Conservation (phyloP, 2,888 invertebrate genomes). For the Ochropacha duplaris region DNA sequence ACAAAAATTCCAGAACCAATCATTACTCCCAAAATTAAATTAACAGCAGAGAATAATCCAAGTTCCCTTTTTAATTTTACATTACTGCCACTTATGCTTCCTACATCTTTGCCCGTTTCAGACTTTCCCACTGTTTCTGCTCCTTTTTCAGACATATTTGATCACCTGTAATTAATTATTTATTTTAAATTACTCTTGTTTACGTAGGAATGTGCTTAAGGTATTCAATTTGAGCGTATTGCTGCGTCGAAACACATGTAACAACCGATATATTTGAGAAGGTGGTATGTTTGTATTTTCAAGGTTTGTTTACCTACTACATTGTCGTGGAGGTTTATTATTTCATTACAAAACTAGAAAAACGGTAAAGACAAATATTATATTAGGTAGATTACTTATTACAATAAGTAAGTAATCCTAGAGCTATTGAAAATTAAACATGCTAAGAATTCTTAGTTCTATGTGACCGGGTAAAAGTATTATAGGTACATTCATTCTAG, state of each 20-base stretch:
- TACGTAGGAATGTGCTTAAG: not conserved
- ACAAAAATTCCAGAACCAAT: constrained; percentile 96
- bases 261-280: too few relatives aligned
- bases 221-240: not conserved
- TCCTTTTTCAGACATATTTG: constrained; percentile 52
- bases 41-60: constrained; percentile 91
- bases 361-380: too few relatives aligned
- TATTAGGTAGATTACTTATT: too few relatives aligned
- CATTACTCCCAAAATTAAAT: constrained; percentile 93
- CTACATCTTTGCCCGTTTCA: constrained; percentile 37
- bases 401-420: not conserved
- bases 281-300: too few relatives aligned
- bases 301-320: too few relatives aligned
- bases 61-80: constrained; percentile 88
- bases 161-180: constrained; percentile 40
- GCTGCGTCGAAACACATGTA: not conserved
- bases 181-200: constrained; percentile 5
- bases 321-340: too few relatives aligned
- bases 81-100: constrained; percentile 51
- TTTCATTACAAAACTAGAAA: too few relatives aligned
- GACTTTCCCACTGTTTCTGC: constrained; percentile 41
- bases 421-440: not conserved
- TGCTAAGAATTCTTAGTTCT: too few relatives aligned
- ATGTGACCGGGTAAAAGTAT: too few relatives aligned
- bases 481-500: not conserved